Evolutionary conservation across 2,888 invertebrate species (phyloP), one percentile per base, ranked within the genome.

Genomic region (Scaeva pyrastri): DNA sequence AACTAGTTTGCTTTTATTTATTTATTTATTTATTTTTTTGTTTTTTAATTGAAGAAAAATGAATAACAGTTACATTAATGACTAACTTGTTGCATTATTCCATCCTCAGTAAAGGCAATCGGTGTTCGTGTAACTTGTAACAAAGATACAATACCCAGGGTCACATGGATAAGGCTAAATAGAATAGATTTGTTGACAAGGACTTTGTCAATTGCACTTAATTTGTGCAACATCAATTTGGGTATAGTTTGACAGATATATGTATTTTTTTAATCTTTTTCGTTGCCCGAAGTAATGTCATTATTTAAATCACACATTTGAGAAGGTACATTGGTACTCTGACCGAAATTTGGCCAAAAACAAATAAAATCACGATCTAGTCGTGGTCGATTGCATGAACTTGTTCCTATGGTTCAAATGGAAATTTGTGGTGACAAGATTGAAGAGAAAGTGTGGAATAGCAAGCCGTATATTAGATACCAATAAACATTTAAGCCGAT

Each of bases 41-140:
- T 41, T 39, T 26, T 73, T 70, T 64, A 62, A 75, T 75, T 56
- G 80, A 70, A 81, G 55, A 55, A 36, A 74, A 74, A 48, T 45
- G 19, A 70, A 45, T 36, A n/a, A 75, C 60, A 12, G 60, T 75
- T 73, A 50, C 48, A 43, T 74, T 68, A 58, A 66, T 45, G 45
- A 26, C 23, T 45, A 60, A 50, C 41, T 60, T 60, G 62, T 71
- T 71, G 60, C 62, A 62, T n/a, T 45, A 60, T 21, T 77, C 70
- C 43, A 43, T 21, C 52, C 10, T 62, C 31, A 12, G 52, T 55
- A 56, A 39, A 43, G 62, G 45, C 36, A 60, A 11, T 48, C 3
- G 19, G 23, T 62, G 8, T 3, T n/a, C 1, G 14, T 16, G 43
- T 45, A 45, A 26, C 23, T 64, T 64, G 11, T 26, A 8, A 23